Percentiles rank a stretch among this genome's conserved stretches.
These are phyloP conservation scores for Camponotus fellah DNA, from an alignment of 2,888 invertebrate genomes.

Conservation along the genomic window DNA sequence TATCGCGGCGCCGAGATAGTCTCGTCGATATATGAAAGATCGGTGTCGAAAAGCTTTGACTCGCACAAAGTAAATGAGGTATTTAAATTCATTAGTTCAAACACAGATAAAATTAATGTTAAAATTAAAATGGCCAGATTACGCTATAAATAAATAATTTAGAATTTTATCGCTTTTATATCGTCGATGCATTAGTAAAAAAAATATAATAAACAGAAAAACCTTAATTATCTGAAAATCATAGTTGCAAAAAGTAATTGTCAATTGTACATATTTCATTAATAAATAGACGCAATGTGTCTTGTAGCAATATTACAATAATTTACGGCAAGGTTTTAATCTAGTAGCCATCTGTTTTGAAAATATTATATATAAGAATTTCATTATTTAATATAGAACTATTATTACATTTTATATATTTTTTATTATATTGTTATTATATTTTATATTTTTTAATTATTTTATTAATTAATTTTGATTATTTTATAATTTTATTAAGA, in stretches of 20 bases:
- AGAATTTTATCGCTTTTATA: background rate
- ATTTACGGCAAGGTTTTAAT: background rate
- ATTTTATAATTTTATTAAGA: background rate
- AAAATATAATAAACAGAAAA: background rate
- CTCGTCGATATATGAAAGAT: conserved; percentile 49
- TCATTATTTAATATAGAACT: background rate
- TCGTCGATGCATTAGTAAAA: background rate
- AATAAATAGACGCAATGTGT: background rate
- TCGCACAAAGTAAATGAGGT: conserved; percentile 20
- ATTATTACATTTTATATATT: background rate
- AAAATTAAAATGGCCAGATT: background rate
- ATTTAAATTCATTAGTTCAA: conserved; percentile 9
- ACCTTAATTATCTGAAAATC: background rate
- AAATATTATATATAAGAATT: background rate
- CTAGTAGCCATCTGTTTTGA: background rate
- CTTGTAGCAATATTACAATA: background rate
- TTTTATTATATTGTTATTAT: background rate
- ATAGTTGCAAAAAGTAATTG: background rate
- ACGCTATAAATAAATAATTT: background rate
- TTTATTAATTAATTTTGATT: too few relatives aligned
- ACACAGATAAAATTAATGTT: background rate
- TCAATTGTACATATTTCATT: background rate
- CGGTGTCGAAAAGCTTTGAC: conserved; percentile 25
- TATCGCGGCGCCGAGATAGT: conserved; percentile 49
- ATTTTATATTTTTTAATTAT: too few relatives aligned